Base-by-base conservation (phyloP, 2,888 invertebrate species). In the Augochlorella aurata region DNA sequence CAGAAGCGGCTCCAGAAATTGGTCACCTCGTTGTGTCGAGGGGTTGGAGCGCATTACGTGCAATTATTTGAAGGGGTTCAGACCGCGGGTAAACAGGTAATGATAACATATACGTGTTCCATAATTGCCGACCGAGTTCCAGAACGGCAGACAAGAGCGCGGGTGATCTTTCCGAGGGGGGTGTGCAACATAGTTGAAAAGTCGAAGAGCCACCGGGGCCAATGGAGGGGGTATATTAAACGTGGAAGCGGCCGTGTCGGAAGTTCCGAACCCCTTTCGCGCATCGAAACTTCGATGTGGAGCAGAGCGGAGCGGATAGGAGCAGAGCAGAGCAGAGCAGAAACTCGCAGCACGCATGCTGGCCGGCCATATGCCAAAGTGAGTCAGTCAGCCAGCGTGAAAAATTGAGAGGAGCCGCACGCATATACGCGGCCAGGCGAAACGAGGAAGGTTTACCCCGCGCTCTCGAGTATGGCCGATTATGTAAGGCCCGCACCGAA, bases 401-500 rank as follows among this genome's bases (percentile, higher is more conserved):
- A 87, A 87, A 87, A 87, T 85, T 63, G 78, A 61, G 74, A 63
- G 61, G 76, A 29, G 38, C 61, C 47, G n/a, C 68, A 24, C 21
- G 75, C 45, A 66, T n/a, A 21, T 49, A 58, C 71, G 63, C 50
- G 72, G 68, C n/a, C n/a, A 65, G 75, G 47, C 54, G 73, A 77
- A 74, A 54, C 70, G 74, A 77, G 73, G 84, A 52, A 66, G 71
- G 77, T 79, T 79, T 73, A 63, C 71, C 14, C 14, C 0, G 38
- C 65, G 3, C 2, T 12, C 75, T 69, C 66, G 79, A 54, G 80
- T 85, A 88, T 75, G 80, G 81, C 77, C 77, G 83, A 83, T 88
- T 88, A 88, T 84, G 87, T 88, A 88, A 88, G 82, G 45, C 65
- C 49, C 50, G 67, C 38, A 29, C 92, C 90, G 87, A 90, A 91